These are phyloP conservation scores for Apodemia zela DNA, from an alignment of 2,888 invertebrate genomes.

Conservation along the genomic window DNA sequence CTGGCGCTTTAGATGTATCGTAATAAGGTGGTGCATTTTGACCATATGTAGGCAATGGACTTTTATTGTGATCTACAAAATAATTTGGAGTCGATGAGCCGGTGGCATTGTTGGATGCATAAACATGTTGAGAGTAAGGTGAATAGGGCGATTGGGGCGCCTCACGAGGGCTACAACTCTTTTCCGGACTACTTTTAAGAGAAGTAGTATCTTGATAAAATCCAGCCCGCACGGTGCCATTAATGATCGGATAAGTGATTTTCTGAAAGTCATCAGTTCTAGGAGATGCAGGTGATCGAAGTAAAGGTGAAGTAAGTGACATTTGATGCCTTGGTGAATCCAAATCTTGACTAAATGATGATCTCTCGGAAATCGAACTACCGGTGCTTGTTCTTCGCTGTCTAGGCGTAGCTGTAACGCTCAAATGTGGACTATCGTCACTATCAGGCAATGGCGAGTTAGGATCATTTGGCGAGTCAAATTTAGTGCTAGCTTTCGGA, in stretches of 20 bases:
- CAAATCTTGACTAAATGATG: slow-evolving; percentile 88
- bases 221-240: slow-evolving; percentile 91
- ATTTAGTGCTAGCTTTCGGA: slow-evolving; percentile 53
- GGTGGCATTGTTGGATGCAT: slow-evolving; percentile 56
- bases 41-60: slow-evolving; percentile 63
- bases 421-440: slow-evolving; percentile 63
- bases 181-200: slow-evolving; percentile 90
- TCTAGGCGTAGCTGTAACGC: slow-evolving; percentile 59
- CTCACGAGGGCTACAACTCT: slow-evolving; percentile 89
- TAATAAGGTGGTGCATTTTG: slow-evolving; percentile 80
- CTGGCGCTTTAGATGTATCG: slow-evolving; percentile 78
- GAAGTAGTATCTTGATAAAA: slow-evolving; percentile 95
- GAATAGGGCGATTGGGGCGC: slow-evolving; percentile 80
- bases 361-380: slow-evolving; percentile 88
- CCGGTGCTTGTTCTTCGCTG: slow-evolving; percentile 88
- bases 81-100: slow-evolving; percentile 64
- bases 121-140: slow-evolving; percentile 70
- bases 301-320: slow-evolving; percentile 86
- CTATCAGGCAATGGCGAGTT: slow-evolving; percentile 66
- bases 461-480: slow-evolving; percentile 63
- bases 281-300: slow-evolving; percentile 89
- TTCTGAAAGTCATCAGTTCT: slow-evolving; percentile 85
- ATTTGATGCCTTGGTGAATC: slow-evolving; percentile 88
- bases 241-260: slow-evolving; percentile 86
- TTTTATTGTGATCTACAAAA: slow-evolving; percentile 68